Conservation (phyloP, 2,888 invertebrate species). For the Stramonita haemastoma region DNA sequence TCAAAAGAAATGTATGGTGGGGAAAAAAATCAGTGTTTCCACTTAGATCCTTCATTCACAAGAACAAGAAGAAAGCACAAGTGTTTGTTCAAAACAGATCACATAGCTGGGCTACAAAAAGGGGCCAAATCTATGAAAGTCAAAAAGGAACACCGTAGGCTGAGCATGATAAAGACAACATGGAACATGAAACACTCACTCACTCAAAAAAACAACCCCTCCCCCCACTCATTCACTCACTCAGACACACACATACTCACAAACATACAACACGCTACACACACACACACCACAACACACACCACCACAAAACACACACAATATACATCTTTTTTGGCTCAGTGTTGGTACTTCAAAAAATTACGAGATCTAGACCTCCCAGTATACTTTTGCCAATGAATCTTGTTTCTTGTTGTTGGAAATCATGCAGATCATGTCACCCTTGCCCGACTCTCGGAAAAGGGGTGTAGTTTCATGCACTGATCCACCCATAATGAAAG, state of each 20-base stretch:
- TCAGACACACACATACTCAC: constrained; percentile 13
- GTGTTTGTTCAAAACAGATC: not conserved
- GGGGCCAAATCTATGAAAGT: too few species aligned
- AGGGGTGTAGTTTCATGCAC: too few species aligned
- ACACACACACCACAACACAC: not conserved
- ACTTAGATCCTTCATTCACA: not conserved
- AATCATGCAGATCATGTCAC: too few species aligned
- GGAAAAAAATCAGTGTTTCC: not conserved
- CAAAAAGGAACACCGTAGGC: too few species aligned
- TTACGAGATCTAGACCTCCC: too few species aligned
- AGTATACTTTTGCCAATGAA: not conserved
- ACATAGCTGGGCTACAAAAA: not conserved
- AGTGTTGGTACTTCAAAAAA: not conserved
- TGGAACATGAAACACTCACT: too few species aligned
- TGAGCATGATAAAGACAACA: too few species aligned
- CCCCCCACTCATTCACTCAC: not conserved
- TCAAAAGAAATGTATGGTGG: too few species aligned
- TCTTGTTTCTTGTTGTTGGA: not conserved
- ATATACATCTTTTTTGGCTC: not conserved
- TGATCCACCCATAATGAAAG: too few species aligned
- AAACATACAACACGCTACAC: not conserved
- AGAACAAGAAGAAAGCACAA: not conserved
- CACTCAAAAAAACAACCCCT: not conserved
- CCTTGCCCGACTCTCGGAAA: too few species aligned
- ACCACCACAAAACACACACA: not conserved